phyloP scores from a whole-genome alignment of 2,797 vertebrate genomes.

The Molossus molossus region DNA sequence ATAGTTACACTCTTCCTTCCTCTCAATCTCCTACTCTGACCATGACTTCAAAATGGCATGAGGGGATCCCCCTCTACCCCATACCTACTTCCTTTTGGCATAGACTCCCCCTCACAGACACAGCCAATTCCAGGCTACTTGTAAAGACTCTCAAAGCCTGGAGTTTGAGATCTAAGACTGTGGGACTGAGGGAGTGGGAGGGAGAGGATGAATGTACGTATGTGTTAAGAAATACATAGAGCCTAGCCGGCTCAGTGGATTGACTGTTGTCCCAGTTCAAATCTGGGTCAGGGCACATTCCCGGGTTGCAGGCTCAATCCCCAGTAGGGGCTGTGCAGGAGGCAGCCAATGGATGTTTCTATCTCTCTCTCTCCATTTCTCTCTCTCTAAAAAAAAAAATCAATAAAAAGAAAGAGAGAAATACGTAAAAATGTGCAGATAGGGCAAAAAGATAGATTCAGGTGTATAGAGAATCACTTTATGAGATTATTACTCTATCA shows the following conservation, averaged over 20 bases:
- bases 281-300: no score
- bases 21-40: not conserved
- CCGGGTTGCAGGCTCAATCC: no score
- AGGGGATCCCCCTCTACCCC: not conserved
- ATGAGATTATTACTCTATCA: not conserved
- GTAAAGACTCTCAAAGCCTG: not conserved
- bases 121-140: not conserved
- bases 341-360: no score
- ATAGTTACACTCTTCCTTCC: not conserved
- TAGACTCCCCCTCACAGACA: not conserved
- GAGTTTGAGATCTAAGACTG: not conserved
- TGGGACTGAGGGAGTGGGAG: not conserved
- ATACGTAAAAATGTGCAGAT: not conserved
- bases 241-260: no score
- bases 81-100: not conserved
- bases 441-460: not conserved
- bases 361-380: no score
- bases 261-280: no score
- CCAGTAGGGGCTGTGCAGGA: no score
- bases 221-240: not conserved
- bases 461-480: not conserved
- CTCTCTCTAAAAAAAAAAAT: no score
- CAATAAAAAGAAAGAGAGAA: not conserved
- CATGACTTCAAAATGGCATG: not conserved
- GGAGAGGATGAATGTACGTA: not conserved